Evolutionary conservation across 2,888 invertebrate species (phyloP).

Genomic region (Eristalis tenax): DNA sequence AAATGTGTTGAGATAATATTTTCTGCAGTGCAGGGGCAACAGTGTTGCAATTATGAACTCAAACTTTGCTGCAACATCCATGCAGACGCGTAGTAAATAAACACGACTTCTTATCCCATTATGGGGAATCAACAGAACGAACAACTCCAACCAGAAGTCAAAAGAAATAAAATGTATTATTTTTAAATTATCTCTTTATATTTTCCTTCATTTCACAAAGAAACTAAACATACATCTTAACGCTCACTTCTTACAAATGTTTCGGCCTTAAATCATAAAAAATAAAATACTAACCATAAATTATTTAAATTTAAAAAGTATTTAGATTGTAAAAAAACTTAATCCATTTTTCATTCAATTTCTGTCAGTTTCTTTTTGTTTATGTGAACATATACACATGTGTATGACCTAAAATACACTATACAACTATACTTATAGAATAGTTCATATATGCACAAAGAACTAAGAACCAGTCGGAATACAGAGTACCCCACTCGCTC

Average conservation of each 20-base stretch:
- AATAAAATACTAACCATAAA: conserved; percentile 71
- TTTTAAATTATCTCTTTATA: conserved; percentile 69
- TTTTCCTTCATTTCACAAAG: conserved; percentile 65
- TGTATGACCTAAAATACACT: conserved; percentile 46
- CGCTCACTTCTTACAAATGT: conserved; percentile 60
- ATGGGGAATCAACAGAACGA: too few species aligned
- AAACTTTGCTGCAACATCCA: too few species aligned
- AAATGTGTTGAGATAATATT: too few species aligned
- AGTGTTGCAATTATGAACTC: too few species aligned
- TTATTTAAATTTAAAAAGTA: conserved; percentile 64
- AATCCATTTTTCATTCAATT: conserved; percentile 23
- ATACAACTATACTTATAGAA: conserved; percentile 45
- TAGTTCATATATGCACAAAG: conserved; percentile 36
- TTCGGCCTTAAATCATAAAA: conserved; percentile 51
- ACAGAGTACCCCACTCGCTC: neutral
- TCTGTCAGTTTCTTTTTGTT: neutral
- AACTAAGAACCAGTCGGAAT: conserved; percentile 35
- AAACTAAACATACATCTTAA: conserved; percentile 63
- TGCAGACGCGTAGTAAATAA: too few species aligned
- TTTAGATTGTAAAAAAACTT: conserved; percentile 45
- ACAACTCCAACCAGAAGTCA: neutral
- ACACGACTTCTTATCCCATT: too few species aligned
- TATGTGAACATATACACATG: neutral
- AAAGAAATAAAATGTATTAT: conserved; percentile 25
- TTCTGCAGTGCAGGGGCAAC: too few species aligned